Evolutionary conservation across 1,140 invertebrate genomes (phyloP), one percentile per base, ranked within the genome.

Genomic region (Sinella curviseta): DNA sequence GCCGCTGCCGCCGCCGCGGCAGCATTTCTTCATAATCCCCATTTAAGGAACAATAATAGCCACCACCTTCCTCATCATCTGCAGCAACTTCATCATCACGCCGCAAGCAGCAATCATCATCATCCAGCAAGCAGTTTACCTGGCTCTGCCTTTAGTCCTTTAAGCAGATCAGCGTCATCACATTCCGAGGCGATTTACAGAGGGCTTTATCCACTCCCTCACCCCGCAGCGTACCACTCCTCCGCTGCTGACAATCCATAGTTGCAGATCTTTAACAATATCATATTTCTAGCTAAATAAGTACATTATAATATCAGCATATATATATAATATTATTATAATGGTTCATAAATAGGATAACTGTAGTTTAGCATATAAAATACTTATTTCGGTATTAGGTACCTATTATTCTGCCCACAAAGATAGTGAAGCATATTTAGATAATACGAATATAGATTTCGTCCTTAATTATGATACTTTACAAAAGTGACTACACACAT

Each of bases 1-100:
- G 75, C 78, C 1, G 85, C 85, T n/a, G 84, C 84, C 0, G 82
- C 80, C 77, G 89, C 81, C 80, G 39, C 75, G 16, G 39, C 55
- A 54, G 75, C 75, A 26, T 70, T 70, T 33, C 65, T 70, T 30
- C 65, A 70, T n/a, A 70, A 70, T 33, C 65, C 65, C n/a, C 65
- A 70, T 33, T 70, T 70, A 33, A 70, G 65, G 31, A 70, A 70
- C 31, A 70, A 78, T 28, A 75, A 30, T 33, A 39, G 17, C 33
- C 73, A 57, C 35, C 73, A 35, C 28, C 74, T 75, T 34, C 74
- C 75, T 39, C 55, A 65, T 31, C 48, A 20, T 4, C 76, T 31
- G 4, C 76, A 30, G 1, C 76, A 55, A 35, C 57, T 34, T 20
- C 30, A 30, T 55, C 74, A 76, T 65, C 48, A 65, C 17, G 30